Base-by-base conservation (phyloP, 2,113 vertebrate genomes). In the Aegotheles bennettii region DNA sequence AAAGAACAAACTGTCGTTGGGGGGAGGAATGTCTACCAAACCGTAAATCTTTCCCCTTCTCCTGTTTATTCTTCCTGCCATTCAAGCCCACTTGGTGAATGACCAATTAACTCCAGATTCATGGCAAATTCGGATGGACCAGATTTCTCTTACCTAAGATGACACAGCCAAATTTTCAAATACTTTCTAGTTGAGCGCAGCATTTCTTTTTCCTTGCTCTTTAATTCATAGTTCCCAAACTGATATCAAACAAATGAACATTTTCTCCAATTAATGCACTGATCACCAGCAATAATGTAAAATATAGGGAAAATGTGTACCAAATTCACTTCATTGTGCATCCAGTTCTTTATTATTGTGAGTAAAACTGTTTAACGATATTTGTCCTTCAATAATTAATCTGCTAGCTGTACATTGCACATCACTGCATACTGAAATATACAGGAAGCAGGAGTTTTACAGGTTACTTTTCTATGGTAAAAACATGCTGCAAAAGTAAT, bases 281-380 rank as follows among this genome's bases (percentile, higher is more conserved):
- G n/a, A 25, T 75, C 38, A 69, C 31, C 43, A 51, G 11, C 29
- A 31, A 16, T 33, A 38, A 9, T 31, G 36, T 51, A 91, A 70
- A 84, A 48, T 51, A n/a, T 2, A 82, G 77, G 50, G 76, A 45
- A 84, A 69, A 48, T 57, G n/a, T 64, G 73, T 50, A 92, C n/a
- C 56, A 87, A 42, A 76, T 51, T 36, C 9, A 61, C 28, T 82
- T 80, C 36, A 29, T 75, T 93, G 60, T 51, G 67, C 65, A 96
- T 59, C 78, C 75, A 94, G 74, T 43, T 93, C 85, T 97, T 96
- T 96, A 95, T 97, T 98, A 76, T 64, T 81, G 60, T 74, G 83
- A 97, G 84, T 92, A 95, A 94, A 96, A 61, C 60, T 93, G 71
- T 67, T 90, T 77, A 59, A 94, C 92, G 80, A 85, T 94, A 87